These are phyloP conservation scores for Ceuthmochares aereus DNA, from an alignment of 2,113 vertebrate genomes.

Conservation along the genomic window DNA sequence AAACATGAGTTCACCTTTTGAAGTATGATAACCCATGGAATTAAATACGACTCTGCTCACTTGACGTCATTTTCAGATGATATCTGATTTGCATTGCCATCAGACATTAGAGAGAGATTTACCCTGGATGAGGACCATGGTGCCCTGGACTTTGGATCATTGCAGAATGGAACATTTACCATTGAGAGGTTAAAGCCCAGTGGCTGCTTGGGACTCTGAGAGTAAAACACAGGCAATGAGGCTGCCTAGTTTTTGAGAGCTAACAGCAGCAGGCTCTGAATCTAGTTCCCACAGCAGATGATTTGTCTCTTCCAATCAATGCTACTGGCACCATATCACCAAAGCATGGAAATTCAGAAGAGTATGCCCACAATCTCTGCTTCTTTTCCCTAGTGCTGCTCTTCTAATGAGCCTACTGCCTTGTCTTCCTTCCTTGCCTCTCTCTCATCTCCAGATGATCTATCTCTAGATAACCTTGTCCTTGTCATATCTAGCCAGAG, in stretches of 20 bases:
- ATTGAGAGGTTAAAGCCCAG: neutral
- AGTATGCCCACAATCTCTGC: neutral
- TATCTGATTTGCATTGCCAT: accelerated
- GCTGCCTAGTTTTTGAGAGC: neutral
- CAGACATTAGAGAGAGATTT: neutral
- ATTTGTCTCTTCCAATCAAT: neutral
- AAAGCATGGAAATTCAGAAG: neutral
- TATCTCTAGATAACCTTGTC: neutral
- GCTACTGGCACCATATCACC: neutral
- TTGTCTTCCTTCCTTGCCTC: neutral
- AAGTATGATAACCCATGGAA: neutral
- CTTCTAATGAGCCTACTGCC: neutral
- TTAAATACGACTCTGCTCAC: neutral
- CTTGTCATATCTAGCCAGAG: neutral
- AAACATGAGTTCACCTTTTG: neutral
- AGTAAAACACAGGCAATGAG: neutral
- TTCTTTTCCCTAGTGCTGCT: neutral
- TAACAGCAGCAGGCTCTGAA: neutral
- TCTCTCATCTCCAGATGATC: neutral
- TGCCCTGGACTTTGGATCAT: neutral
- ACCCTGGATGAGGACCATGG: neutral
- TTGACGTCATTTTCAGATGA: neutral
- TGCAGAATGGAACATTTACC: neutral
- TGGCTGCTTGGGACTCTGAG: neutral
- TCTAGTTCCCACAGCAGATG: neutral